Conservation (phyloP, 2,888 invertebrate genomes). For the Sclerodermus sp. region DNA sequence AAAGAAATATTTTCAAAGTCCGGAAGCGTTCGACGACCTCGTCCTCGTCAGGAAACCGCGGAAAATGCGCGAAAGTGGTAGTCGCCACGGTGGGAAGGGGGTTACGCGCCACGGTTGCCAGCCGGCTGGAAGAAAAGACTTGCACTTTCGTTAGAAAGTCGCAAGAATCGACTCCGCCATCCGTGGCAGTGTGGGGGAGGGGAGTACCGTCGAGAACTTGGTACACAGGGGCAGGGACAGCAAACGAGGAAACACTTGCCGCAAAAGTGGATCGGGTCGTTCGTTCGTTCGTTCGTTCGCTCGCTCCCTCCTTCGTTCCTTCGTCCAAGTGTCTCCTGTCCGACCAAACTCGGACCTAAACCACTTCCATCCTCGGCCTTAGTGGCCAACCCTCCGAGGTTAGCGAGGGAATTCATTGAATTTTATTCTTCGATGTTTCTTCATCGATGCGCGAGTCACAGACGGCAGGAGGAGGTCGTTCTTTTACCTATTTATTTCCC, state of each 20-base stretch:
- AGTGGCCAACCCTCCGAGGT: too few relatives aligned
- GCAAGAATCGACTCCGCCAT: slow-evolving; percentile 47
- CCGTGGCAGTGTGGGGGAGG: slow-evolving; percentile 32
- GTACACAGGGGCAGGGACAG: not conserved
- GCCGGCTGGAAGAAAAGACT: slow-evolving; percentile 48
- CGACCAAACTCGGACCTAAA: slow-evolving; percentile 31
- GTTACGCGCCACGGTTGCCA: slow-evolving; percentile 32
- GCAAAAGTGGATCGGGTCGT: not conserved
- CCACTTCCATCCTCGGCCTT: slow-evolving; percentile 22
- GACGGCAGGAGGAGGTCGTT: too few relatives aligned
- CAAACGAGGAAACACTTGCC: not conserved
- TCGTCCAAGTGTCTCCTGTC: too few relatives aligned
- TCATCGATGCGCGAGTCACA: too few relatives aligned
- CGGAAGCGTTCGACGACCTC: slow-evolving; percentile 32
- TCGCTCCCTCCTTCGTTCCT: too few relatives aligned
- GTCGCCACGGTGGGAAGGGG: slow-evolving; percentile 11
- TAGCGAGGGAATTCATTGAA: too few relatives aligned
- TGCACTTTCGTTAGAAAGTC: slow-evolving; percentile 57
- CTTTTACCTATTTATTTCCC: too few relatives aligned
- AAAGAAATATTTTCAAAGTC: not conserved
- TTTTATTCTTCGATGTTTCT: too few relatives aligned
- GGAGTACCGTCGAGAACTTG: not conserved
- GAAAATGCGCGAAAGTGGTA: slow-evolving; percentile 46
- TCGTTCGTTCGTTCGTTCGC: too few relatives aligned
- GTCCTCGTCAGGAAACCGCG: slow-evolving; percentile 40